Evolutionary conservation across 2,797 vertebrate species (phyloP).

Genomic region (Phataginus tetradactyla): DNA sequence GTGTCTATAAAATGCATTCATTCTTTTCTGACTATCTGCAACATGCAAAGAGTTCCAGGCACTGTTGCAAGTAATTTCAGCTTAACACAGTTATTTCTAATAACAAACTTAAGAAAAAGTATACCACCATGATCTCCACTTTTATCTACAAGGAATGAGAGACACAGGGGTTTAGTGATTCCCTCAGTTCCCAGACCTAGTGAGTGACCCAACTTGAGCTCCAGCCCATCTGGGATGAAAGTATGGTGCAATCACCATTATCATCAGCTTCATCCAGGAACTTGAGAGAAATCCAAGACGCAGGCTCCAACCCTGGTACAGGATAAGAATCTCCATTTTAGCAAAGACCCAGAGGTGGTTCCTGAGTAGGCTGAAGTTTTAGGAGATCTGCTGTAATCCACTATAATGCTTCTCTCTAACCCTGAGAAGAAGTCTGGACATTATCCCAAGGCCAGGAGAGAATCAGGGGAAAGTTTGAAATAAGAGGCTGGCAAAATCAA

Average conservation of each 20-base stretch:
- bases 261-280: neutral
- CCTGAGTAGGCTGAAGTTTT: neutral
- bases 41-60: neutral
- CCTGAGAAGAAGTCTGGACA: neutral
- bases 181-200: neutral
- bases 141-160: neutral
- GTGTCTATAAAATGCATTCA: neutral
- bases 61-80: neutral
- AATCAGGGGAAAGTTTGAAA: neutral
- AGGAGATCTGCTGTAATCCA: neutral
- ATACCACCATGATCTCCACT: neutral
- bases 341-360: neutral
- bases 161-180: neutral
- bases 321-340: neutral
- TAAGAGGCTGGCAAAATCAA: neutral
- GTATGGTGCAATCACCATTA: neutral
- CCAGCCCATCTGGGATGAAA: neutral
- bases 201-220: neutral
- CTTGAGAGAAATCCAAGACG: neutral
- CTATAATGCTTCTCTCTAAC: neutral
- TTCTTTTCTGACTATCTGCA: neutral
- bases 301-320: neutral
- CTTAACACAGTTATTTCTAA: neutral
- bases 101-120: neutral
- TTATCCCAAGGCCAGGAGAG: neutral